Evolutionary conservation across 1,140 invertebrate species (phyloP).

Genomic region (Danaus plexippus): DNA sequence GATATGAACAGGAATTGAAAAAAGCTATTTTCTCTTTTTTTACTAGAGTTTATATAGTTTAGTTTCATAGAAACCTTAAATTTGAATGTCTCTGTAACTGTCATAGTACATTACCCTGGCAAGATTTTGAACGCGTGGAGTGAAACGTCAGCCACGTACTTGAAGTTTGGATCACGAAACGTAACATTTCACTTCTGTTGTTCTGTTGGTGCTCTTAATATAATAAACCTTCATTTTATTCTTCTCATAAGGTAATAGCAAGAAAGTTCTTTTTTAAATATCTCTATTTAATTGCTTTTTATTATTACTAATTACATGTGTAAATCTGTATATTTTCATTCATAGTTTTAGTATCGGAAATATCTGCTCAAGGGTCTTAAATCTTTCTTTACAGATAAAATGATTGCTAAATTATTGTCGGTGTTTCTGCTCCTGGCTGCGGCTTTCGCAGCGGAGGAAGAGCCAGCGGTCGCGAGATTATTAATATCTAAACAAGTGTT

Average conservation of each 20-base stretch:
- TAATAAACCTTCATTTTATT: conserved; percentile 14
- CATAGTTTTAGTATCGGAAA: conserved; percentile 12
- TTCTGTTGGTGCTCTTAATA: conserved; percentile 10
- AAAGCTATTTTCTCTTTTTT: not conserved
- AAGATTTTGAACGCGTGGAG: conserved; percentile 60
- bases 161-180: conserved; percentile 38
- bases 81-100: conserved; percentile 25
- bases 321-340: conserved; percentile 24
- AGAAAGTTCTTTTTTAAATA: conserved; percentile 8
- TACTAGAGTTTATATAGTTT: not conserved
- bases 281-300: not conserved
- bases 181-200: conserved; percentile 27
- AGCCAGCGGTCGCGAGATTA: conserved; percentile 78
- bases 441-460: conserved; percentile 75
- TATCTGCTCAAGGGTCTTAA: too few relatives aligned
- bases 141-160: conserved; percentile 68
- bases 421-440: conserved; percentile 55
- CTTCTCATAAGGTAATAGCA: conserved; percentile 23
- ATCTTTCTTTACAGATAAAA: conserved; percentile 53
- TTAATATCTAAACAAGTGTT: conserved; percentile 91
- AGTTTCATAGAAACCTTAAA: not conserved
- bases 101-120: conserved; percentile 23
- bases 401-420: conserved; percentile 54
- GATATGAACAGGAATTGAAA: not conserved
- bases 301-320: conserved; percentile 4